Conservation (phyloP, 23 tunicate genomes). For the Ciona savignyi region DNA sequence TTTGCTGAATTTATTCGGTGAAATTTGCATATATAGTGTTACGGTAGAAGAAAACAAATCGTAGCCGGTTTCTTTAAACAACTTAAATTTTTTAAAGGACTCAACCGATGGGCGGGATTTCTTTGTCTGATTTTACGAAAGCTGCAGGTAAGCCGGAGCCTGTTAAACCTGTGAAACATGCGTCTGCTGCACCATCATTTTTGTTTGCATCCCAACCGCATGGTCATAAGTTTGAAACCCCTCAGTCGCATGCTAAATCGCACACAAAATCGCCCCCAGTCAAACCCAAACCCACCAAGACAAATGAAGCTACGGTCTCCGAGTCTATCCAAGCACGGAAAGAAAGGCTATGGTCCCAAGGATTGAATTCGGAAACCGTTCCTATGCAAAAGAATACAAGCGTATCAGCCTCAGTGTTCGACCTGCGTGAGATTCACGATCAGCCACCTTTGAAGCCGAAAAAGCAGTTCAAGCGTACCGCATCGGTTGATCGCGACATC, state of each 20-base stretch:
- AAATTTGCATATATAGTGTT: no score
- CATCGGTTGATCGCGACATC: neutral
- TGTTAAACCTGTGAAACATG: neutral
- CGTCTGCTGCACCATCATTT: neutral
- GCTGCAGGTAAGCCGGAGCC: neutral
- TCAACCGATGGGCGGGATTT: neutral
- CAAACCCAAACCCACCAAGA: neutral
- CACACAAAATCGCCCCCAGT: neutral
- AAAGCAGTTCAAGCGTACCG: neutral
- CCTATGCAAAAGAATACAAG: neutral
- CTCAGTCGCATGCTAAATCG: neutral
- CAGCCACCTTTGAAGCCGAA: neutral
- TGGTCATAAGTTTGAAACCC: neutral
- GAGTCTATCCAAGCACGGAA: neutral
- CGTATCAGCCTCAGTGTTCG: neutral
- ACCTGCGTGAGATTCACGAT: neutral
- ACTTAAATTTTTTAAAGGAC: neutral
- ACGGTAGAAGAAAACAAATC: no score
- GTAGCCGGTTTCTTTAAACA: no score
- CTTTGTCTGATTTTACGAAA: neutral
- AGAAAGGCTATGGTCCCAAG: neutral
- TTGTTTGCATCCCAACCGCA: neutral
- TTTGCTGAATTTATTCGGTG: no score
- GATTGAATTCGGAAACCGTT: neutral
- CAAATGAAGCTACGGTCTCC: neutral